Evolutionary conservation across 2,888 invertebrate species (phyloP), one percentile per base, ranked within the genome.

Genomic region (Tuberolachnus salignus): DNA sequence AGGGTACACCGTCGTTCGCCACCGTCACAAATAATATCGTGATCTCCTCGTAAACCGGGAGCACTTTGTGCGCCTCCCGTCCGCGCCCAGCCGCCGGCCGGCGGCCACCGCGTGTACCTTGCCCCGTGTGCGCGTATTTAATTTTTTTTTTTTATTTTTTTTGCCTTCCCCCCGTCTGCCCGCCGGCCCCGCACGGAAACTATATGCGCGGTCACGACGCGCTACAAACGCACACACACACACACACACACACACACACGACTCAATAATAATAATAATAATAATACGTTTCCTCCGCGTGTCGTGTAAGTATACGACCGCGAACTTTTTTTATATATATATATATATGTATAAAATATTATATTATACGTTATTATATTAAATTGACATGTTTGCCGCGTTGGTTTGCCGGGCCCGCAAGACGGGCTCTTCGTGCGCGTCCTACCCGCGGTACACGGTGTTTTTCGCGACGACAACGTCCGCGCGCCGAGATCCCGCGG

Each of bases 1-100:
- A n/a, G n/a, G 34, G 46, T 49, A 34, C 71, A 59, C 51, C 42
- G 42, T 64, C 74, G 74, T n/a, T 23, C 61, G 26, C 44, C 63
- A 19, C 19, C 72, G 10, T 10, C 42, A 34, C 34, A 34, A 34
- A 34, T 34, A 34, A 34, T 34, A 51, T n/a, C 57, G 78, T 69
- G 78, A 78, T 69, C 78, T 69, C 78, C 34, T 69, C 78, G 42
- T 78, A 78, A 78, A 69, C 67, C 78, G 59, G 78, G 23, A 78
- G 78, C 78, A 53, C 61, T 49, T 13, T 26, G 23, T 21, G 21
- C n/a, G 46, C 26, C 19, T 26, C 26, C 53, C 26, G 67, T 51
- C 19, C 51, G 26, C 19, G 34, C 21, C n/a, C 46, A 23, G 67
- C 67, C 67, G 51, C 49, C 26, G 64, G 67, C 26, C 46, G n/a